Percentiles rank a stretch among this genome's conserved stretches.
phyloP scores from a whole-genome alignment of 2,888 invertebrate genomes.

The Aspidiotus destructor region DNA sequence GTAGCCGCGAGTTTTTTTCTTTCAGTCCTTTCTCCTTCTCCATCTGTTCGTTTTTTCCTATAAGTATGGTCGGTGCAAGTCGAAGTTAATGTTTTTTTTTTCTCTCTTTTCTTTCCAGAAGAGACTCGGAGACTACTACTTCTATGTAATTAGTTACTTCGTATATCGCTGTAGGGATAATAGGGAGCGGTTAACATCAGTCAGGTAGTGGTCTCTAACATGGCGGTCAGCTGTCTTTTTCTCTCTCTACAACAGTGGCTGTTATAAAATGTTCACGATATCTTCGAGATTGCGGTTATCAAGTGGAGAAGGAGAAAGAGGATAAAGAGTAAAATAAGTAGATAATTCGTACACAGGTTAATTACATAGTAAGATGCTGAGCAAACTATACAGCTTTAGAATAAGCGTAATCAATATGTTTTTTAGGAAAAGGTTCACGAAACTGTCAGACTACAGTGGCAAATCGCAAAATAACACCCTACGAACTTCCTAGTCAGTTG shows the following conservation, averaged over 20 bases:
- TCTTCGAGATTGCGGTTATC: too few relatives aligned
- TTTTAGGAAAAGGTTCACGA: too few relatives aligned
- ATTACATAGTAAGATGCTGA: too few relatives aligned
- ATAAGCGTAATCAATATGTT: too few relatives aligned
- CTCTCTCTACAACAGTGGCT: too few relatives aligned
- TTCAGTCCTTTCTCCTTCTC: constrained; percentile 11
- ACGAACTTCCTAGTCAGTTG: too few relatives aligned
- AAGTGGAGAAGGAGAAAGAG: too few relatives aligned
- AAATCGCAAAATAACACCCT: background rate
- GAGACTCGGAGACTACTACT: constrained; percentile 17
- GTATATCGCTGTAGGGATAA: constrained; percentile 16
- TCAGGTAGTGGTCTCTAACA: constrained; percentile 27
- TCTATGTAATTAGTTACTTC: constrained; percentile 30
- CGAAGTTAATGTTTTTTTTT: constrained; percentile 21
- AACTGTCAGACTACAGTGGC: background rate
- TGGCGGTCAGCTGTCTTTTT: background rate
- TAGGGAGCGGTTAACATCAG: constrained; percentile 29
- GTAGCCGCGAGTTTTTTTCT: constrained; percentile 11
- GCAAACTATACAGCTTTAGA: too few relatives aligned
- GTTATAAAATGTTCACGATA: too few relatives aligned
- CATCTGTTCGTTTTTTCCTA: background rate
- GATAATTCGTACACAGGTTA: too few relatives aligned
- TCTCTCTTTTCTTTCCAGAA: constrained; percentile 6
- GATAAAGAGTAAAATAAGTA: too few relatives aligned
- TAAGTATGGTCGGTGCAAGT: constrained; percentile 26